Evolutionary conservation across 2,888 invertebrate genomes (phyloP), one percentile per base, ranked within the genome.

Genomic region (Linyphia triangularis): DNA sequence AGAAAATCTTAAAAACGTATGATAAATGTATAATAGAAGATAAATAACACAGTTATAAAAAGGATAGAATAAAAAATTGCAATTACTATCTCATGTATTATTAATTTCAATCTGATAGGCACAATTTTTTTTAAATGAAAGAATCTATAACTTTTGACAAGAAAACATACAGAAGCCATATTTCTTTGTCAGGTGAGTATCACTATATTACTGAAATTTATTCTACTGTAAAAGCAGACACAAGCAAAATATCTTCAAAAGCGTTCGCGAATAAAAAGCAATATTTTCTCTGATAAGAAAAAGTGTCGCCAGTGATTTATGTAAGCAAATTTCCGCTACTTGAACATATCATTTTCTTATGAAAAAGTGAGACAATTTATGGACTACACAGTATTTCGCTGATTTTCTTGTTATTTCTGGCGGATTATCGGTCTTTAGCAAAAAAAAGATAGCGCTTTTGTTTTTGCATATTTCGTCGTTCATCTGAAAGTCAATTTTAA

Each of bases 271-370:
- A n/a, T 28, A 13, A n/a, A 16, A 16, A 30, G 16, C 7, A 16
- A 30, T 19, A 28, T 30, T 67, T 67, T 33, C 33, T 33, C 6
- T 30, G 67, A 61, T 61, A 61, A 26, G 61, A 26, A 61, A 61
- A 67, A 26, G 30, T 67, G 24, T 61, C 30, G 30, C 24, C 10
- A 24, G 73, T 73, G 57, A 73, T 73, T 73, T 73, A 73, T 57
- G 57, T 24, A 19, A 26, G 30, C 16, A 40, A 40, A 24, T 70
- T 43, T 70, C 40, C 24, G 70, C 57, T 57, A 57, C 30, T 73
- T 73, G 10, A 28, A 30, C 57, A 73, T 57, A 57, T 19, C 57
- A 57, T 57, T 73, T 73, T 73, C 73, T 73, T 73, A 57, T 19
- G 57, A 28, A 19, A 57, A 57, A 19, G 26, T 3, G 2, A 30